Conservation (phyloP, 1,140 invertebrate genomes). For the Cydia strobilella region DNA sequence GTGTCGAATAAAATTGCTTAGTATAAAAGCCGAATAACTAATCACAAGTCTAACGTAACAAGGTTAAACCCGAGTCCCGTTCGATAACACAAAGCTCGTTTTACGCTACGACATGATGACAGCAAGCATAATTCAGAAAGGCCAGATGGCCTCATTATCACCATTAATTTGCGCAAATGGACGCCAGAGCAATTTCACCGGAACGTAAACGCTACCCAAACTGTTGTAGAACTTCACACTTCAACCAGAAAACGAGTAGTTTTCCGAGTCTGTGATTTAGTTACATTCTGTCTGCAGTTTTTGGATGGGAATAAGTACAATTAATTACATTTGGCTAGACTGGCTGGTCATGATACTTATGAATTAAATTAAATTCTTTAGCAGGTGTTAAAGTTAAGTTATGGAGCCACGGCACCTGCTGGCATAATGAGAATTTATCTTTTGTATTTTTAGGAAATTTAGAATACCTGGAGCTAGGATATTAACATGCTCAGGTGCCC, state of each 20-base stretch:
- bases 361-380: conserved; percentile 2
- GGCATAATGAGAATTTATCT: background rate
- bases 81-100: background rate
- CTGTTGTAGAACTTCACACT: background rate
- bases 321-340: conserved; percentile 12
- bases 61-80: background rate
- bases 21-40: too few species aligned
- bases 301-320: background rate
- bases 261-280: background rate
- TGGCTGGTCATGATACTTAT: background rate
- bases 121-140: background rate
- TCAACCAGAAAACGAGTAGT: background rate
- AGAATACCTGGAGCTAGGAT: background rate
- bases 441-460: background rate
- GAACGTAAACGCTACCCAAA: background rate
- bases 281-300: background rate
- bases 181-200: background rate
- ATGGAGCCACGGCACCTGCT: conserved; percentile 1
- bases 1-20: too few species aligned
- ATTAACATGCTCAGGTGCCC: background rate
- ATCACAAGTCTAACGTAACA: too few species aligned
- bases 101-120: background rate
- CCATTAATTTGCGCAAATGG: conserved; percentile 1
- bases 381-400: conserved; percentile 5
- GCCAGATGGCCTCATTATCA: background rate